Evolutionary conservation across 2,888 invertebrate species (phyloP).

Genomic region (Nasonovia ribisnigri): DNA sequence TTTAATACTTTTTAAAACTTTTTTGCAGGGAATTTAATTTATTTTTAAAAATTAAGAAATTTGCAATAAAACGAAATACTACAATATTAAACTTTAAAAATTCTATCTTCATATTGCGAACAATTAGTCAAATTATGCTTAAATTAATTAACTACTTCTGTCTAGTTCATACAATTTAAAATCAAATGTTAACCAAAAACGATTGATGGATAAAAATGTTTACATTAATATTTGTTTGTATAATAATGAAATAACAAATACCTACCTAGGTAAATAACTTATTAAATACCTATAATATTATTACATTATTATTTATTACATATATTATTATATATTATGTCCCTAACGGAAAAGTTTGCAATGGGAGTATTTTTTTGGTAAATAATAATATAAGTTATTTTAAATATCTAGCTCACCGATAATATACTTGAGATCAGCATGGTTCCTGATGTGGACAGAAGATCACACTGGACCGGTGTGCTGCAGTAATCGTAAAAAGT

Average conservation of each 20-base stretch:
- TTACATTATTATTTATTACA: no score
- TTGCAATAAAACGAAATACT: neutral
- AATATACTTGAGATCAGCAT: constrained; percentile 22
- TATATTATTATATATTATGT: no score
- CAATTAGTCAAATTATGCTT: neutral
- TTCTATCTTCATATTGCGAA: neutral
- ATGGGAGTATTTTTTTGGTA: neutral
- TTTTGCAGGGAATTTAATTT: neutral
- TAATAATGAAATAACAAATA: neutral
- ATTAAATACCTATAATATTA: no score
- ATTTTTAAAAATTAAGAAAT: neutral
- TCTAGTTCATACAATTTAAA: neutral
- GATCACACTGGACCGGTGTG: neutral
- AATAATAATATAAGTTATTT: neutral
- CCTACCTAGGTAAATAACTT: neutral
- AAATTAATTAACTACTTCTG: neutral
- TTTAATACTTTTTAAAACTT: no score
- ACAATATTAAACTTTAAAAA: neutral
- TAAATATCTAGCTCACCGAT: neutral
- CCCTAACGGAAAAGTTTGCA: no score
- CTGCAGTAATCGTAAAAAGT: neutral
- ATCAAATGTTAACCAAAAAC: neutral
- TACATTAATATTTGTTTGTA: neutral
- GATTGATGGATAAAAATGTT: neutral
- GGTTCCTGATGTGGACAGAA: constrained; percentile 3